Base-by-base conservation (phyloP, 2,797 vertebrate genomes). In the Channa striata region DNA sequence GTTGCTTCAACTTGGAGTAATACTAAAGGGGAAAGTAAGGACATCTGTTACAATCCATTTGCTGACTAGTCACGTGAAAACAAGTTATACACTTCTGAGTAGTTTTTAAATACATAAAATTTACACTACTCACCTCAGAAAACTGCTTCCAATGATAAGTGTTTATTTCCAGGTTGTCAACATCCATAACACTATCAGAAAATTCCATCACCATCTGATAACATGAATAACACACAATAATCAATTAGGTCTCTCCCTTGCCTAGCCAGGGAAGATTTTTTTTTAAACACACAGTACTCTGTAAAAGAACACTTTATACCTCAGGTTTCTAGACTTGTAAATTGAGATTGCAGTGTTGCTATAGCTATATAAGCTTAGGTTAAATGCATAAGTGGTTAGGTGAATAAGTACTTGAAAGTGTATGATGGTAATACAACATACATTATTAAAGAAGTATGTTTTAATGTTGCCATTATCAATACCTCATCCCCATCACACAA, bases 181-280 rank as follows among this genome's bases (percentile, higher is more conserved):
- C 94, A 84, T 96, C 95, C 89, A 97, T 85, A 82, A 96, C 87
- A 52, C 94, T 95, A 82, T 99, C 97, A 65, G 97, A 94, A 93
- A 99, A 99, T 80, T 99, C 97, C 96, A 99, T 99, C 93, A 99
- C 97, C 97, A 99, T 98, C 97, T 99, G 84, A 43, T 68, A 30
- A 85, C 49, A 76, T 71, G 17, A 69, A 80, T 3, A 14, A 57
- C 2, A 53, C 6, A 51, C 4, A 49, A 68, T 51, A 11, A 3
- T 25, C 34, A 13, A 59, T 30, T n/a, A n/a, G n/a, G n/a, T n/a
- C n/a, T n/a, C n/a, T n/a, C 21, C 30, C 7, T 10, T n/a, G n/a
- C 25, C 42, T 43, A 17, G 17, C 17, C 17, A 43, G 1, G 17
- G 8, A 8, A 43, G 2, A 14, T 43, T 43, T 16, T 16, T 42